Evolutionary conservation across 1,140 invertebrate species (phyloP).

Genomic region (Leptonema lineaticorne): DNA sequence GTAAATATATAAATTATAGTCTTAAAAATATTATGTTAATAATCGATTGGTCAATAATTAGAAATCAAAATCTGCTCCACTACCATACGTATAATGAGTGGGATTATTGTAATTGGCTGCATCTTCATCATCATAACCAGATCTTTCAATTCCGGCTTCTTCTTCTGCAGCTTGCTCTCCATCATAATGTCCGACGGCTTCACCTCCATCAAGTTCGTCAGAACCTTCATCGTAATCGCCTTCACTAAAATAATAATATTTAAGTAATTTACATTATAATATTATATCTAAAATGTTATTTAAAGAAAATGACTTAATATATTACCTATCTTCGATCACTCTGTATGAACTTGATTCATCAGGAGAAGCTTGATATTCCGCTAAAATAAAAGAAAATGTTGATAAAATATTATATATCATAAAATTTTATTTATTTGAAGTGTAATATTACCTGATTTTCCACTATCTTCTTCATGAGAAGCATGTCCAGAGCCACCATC

Average conservation of each 20-base stretch:
- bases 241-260: too few species aligned
- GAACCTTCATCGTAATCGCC: neutral
- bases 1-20: neutral
- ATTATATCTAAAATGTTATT: too few species aligned
- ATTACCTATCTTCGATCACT: conserved; percentile 38
- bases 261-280: too few species aligned
- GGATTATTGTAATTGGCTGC: conserved; percentile 47
- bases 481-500: conserved; percentile 35
- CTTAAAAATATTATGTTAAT: neutral
- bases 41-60: conserved; percentile 13
- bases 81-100: conserved; percentile 51
- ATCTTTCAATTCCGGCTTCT: conserved; percentile 48
- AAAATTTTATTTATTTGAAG: too few species aligned
- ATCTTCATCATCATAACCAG: conserved; percentile 51
- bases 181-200: conserved; percentile 43
- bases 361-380: conserved; percentile 30
- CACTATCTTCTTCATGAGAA: conserved; percentile 45
- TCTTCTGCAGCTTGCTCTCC: conserved; percentile 41
- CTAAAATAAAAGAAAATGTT: conserved; percentile 26
- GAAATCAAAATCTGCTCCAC: conserved; percentile 50
- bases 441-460: conserved; percentile 28
- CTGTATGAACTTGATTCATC: conserved; percentile 31
- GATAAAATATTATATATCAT: neutral
- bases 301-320: neutral
- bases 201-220: neutral